Evolutionary conservation across 1,140 invertebrate species (phyloP).

Genomic region (Parapsyche elsis): DNA sequence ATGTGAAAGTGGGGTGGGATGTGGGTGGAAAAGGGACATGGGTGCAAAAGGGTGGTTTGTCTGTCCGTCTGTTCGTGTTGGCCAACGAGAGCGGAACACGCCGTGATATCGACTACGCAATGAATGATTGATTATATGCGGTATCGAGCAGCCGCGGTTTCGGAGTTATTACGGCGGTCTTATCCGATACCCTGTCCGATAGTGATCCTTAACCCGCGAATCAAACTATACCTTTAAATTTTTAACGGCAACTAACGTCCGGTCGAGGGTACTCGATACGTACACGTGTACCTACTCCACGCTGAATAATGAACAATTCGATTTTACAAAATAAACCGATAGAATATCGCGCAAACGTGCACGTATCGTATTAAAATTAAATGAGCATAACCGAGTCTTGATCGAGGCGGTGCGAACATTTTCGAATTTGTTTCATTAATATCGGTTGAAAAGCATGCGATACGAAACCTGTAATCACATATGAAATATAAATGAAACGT

Average conservation of each 20-base stretch:
- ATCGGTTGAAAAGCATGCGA: too few species aligned
- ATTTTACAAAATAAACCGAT: too few species aligned
- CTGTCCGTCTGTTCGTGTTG: background rate
- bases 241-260: background rate
- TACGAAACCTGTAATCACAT: too few species aligned
- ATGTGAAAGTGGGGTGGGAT: background rate
- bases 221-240: background rate
- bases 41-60: background rate
- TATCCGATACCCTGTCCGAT: slow-evolving; percentile 12
- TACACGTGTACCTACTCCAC: too few species aligned
- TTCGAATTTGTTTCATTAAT: too few species aligned
- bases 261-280: too few species aligned
- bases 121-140: slow-evolving; percentile 33
- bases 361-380: too few species aligned
- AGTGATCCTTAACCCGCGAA: background rate
- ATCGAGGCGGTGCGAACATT: too few species aligned
- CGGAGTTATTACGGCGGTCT: background rate
- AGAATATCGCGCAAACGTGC: too few species aligned
- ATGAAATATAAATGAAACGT: too few species aligned
- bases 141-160: slow-evolving; percentile 8
- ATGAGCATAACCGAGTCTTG: too few species aligned
- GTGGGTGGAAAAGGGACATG: background rate
- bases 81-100: background rate
- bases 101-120: slow-evolving; percentile 14
- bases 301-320: too few species aligned